Conservation (phyloP, 1,140 invertebrate species). For the Calliopsis andreniformis region DNA sequence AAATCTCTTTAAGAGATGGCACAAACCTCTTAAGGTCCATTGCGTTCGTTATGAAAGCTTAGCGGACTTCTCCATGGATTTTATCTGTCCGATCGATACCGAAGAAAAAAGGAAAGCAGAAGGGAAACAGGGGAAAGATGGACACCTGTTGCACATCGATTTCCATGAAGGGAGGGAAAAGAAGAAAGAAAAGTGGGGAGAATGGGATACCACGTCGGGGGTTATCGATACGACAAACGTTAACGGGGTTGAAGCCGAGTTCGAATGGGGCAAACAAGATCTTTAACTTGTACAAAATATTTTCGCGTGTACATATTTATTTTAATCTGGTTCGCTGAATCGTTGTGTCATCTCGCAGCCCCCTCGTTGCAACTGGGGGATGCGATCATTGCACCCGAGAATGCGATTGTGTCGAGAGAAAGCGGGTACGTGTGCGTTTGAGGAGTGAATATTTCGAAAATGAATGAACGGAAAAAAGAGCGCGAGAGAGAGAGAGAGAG, state of each 20-base stretch:
- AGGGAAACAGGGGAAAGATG: background rate
- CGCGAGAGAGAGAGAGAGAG: constrained; percentile 5
- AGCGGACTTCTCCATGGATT: constrained; percentile 25
- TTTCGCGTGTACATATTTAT: constrained; percentile 53
- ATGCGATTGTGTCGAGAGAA: background rate
- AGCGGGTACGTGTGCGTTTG: background rate
- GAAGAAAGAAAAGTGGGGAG: background rate
- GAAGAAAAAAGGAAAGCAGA: background rate
- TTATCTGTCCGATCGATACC: background rate
- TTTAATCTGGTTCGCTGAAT: constrained; percentile 12
- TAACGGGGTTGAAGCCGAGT: background rate
- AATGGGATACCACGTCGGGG: background rate
- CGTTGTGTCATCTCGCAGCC: background rate
- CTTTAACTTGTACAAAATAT: constrained; percentile 45
- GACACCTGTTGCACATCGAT: constrained; percentile 21
- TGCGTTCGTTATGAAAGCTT: constrained; percentile 36
- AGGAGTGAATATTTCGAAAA: no score
- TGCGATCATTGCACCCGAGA: background rate
- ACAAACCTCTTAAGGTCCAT: background rate
- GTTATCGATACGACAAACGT: constrained; percentile 18
- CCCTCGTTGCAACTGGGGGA: constrained; percentile 6
- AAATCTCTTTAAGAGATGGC: no score
- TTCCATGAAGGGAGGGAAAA: background rate
- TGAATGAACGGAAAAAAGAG: background rate
- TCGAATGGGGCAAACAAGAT: background rate